phyloP scores from a whole-genome alignment of 2,113 vertebrate genomes.

The Halichoerus grypus region DNA sequence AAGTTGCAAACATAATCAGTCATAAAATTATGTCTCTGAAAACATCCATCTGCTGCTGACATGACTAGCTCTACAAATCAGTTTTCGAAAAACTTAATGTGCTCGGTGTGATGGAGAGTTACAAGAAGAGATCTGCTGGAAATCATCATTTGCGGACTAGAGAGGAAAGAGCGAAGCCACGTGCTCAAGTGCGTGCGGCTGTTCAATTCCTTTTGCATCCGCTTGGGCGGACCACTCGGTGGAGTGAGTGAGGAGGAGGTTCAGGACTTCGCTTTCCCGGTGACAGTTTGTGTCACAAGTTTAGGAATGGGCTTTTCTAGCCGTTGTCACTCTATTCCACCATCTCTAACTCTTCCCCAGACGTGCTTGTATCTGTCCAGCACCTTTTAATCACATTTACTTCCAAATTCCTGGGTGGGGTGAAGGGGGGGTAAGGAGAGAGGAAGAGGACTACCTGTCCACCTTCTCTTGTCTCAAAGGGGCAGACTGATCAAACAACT shows the following conservation, averaged over 20 bases:
- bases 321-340: not conserved
- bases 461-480: not conserved
- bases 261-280: not conserved
- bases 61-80: not conserved
- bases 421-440: too few species aligned
- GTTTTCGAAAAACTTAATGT: not conserved
- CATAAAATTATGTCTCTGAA: constrained; percentile 3
- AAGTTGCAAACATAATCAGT: not conserved
- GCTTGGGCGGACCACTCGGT: not conserved
- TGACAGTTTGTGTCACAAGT: not conserved
- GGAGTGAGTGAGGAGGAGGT: not conserved
- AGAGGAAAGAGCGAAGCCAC: not conserved
- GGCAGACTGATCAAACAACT: not conserved
- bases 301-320: not conserved
- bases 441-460: not conserved
- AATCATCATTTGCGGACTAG: fast-evolving
- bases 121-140: not conserved
- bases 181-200: fast-evolving
- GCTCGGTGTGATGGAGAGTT: not conserved
- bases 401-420: not conserved
- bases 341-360: not conserved
- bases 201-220: not conserved
- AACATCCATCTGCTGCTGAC: not conserved
- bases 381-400: not conserved
- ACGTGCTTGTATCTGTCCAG: not conserved